Evolutionary conservation across 1,140 invertebrate genomes (phyloP).

Genomic region (Thalassaphorura encarpata): DNA sequence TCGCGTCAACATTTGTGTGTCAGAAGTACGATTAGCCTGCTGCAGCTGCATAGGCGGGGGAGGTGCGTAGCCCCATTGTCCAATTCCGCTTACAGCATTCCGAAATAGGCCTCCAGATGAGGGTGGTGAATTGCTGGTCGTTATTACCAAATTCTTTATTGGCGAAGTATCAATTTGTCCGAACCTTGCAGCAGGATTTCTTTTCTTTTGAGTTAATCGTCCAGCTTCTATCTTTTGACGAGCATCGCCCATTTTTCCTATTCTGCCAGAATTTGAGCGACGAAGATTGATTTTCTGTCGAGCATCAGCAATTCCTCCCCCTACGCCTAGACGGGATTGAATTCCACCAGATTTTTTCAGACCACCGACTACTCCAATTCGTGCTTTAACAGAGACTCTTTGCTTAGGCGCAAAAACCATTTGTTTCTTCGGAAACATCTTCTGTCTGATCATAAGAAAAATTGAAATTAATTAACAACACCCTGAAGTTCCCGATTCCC

Average conservation of each 20-base stretch:
- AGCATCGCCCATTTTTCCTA: background rate
- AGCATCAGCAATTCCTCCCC: background rate
- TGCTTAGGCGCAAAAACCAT: too few relatives aligned
- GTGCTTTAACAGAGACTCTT: too few relatives aligned
- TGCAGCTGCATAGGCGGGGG: background rate
- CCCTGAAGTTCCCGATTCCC: too few relatives aligned
- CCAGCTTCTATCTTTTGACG: background rate
- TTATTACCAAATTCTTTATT: slow-evolving; percentile 2
- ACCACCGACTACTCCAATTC: too few relatives aligned
- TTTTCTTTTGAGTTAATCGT: background rate
- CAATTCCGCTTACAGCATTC: slow-evolving; percentile 8
- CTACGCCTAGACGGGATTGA: background rate
- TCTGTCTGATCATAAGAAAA: too few relatives aligned
- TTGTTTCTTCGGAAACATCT: too few relatives aligned
- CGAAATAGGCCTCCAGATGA: background rate
- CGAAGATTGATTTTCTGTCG: slow-evolving; percentile 7
- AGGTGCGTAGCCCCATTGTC: background rate
- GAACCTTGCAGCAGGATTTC: too few relatives aligned
- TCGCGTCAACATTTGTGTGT: background rate
- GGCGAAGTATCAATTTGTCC: background rate
- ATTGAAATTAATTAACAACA: too few relatives aligned
- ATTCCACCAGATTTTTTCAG: background rate
- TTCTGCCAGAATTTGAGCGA: background rate
- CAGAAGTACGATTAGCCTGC: background rate
- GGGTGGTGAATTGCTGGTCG: background rate